phyloP scores from a whole-genome alignment of 2,888 invertebrate genomes.

The Calameuta pallipes region DNA sequence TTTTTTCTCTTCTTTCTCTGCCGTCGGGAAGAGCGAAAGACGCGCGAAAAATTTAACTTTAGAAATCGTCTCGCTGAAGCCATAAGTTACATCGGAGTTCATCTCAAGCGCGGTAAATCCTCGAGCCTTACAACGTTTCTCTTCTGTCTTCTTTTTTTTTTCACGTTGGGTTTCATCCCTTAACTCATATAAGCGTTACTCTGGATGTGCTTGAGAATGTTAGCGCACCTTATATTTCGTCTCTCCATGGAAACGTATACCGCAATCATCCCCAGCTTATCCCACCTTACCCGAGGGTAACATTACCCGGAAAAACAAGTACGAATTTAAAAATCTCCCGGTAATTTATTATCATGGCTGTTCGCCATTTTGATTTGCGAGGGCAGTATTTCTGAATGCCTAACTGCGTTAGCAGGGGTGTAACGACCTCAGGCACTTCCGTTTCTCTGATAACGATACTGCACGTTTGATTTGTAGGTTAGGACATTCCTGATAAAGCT shows the following conservation, averaged over 20 bases:
- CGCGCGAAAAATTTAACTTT: not conserved
- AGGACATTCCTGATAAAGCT: not conserved
- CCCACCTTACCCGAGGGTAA: not conserved
- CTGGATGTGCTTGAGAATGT: slow-evolving; percentile 2
- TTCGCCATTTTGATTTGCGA: not conserved
- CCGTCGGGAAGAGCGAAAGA: not conserved
- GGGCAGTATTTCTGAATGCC: not conserved
- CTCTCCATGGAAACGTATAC: not conserved
- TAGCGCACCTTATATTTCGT: slow-evolving; percentile 10
- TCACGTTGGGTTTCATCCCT: not conserved
- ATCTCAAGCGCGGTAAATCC: slow-evolving; percentile 24
- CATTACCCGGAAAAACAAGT: not conserved
- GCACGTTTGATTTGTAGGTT: not conserved
- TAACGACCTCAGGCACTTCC: not conserved
- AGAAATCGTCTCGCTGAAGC: slow-evolving; percentile 6
- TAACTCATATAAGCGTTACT: slow-evolving; percentile 17
- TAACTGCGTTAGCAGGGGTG: not conserved
- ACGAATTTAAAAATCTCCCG: not conserved
- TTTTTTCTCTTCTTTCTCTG: not conserved
- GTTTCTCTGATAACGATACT: not conserved
- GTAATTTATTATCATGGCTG: not conserved
- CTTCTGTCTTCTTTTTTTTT: slow-evolving; percentile 3
- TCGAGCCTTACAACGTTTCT: slow-evolving; percentile 22
- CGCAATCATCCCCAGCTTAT: slow-evolving; percentile 1
- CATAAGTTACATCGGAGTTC: slow-evolving; percentile 29